These are phyloP conservation scores for Pagrus major DNA, from an alignment of 2,113 vertebrate genomes.

Conservation along the genomic window DNA sequence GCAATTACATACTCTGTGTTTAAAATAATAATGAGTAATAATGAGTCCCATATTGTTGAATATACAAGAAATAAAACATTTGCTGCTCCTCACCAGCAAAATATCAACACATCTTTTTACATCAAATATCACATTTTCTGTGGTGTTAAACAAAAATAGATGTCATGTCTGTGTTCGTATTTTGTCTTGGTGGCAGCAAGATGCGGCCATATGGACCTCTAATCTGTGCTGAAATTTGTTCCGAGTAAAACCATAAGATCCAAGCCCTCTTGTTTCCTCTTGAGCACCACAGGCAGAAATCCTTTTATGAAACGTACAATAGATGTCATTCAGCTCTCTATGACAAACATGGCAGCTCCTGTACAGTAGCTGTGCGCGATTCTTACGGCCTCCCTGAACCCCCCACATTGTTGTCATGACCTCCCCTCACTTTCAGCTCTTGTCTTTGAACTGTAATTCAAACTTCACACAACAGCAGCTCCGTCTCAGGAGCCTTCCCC, in stretches of 20 bases:
- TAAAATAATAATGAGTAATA: neutral
- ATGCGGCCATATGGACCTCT: neutral
- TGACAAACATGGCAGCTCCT: constrained; percentile 12
- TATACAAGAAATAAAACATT: neutral
- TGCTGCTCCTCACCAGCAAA: neutral
- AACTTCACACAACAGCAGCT: constrained; percentile 40
- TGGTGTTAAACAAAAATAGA: constrained; percentile 4
- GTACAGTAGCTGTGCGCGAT: neutral
- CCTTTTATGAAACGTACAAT: neutral
- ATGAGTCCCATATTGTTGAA: neutral
- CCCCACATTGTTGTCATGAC: constrained; percentile 55
- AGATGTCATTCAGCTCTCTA: neutral
- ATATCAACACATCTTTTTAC: neutral
- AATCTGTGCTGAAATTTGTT: constrained; percentile 6
- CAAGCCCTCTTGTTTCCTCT: constrained; percentile 7
- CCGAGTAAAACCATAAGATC: neutral
- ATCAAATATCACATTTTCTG: neutral
- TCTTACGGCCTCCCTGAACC: neutral
- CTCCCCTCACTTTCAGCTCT: constrained; percentile 67
- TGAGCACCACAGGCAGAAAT: neutral
- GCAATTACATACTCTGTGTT: too few relatives aligned
- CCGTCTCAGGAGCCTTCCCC: constrained; percentile 65
- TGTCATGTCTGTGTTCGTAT: neutral
- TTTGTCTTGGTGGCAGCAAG: neutral
- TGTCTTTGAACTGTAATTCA: constrained; percentile 68